phyloP scores from a whole-genome alignment of 1,140 invertebrate genomes.

The Ceratina australensis region DNA sequence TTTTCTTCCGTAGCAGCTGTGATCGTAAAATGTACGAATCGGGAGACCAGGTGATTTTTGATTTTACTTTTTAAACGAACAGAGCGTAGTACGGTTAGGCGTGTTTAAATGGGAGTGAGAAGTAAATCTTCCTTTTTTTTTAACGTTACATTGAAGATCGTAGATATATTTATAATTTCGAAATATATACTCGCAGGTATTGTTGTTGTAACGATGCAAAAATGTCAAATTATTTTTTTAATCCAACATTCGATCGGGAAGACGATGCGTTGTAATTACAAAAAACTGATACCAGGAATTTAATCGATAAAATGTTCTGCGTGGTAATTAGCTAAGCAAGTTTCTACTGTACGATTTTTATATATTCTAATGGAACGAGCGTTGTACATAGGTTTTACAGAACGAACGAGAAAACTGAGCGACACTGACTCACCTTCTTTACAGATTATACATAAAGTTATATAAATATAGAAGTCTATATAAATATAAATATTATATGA shows the following conservation, averaged over 20 bases:
- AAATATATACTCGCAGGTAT: too few relatives aligned
- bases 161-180: too few relatives aligned
- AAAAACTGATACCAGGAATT: too few relatives aligned
- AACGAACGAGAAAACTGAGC: constrained; percentile 45
- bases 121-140: too few relatives aligned
- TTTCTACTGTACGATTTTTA: constrained; percentile 40
- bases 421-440: constrained; percentile 41
- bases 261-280: too few relatives aligned
- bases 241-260: constrained; percentile 11
- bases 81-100: neutral
- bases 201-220: too few relatives aligned
- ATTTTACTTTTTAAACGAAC: constrained; percentile 1
- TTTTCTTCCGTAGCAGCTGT: constrained; percentile 48
- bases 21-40: constrained; percentile 18
- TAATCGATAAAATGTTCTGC: too few relatives aligned
- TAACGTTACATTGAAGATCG: too few relatives aligned
- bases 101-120: too few relatives aligned
- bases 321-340: neutral
- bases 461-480: constrained; percentile 50
- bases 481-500: constrained; percentile 56
- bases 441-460: constrained; percentile 67
- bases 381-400: constrained; percentile 52
- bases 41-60: too few relatives aligned
- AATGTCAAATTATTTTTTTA: constrained; percentile 1
- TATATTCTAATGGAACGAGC: neutral